phyloP scores from a whole-genome alignment of 2,113 vertebrate genomes.

The Nanorana parkeri region DNA sequence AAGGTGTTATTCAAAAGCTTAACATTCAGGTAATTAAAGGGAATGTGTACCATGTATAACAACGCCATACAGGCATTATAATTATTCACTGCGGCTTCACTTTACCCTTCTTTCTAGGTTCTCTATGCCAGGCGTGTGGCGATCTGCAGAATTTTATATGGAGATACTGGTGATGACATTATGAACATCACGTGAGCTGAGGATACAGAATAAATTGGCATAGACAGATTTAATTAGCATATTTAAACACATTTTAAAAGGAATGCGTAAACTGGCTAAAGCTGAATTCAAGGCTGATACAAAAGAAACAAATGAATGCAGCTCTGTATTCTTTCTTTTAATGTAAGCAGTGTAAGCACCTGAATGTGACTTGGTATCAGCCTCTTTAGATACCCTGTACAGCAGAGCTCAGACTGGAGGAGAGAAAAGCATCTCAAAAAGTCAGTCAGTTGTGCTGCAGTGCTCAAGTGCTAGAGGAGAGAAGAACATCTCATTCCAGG shows the following conservation, averaged over 20 bases:
- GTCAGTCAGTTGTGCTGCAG: too few relatives aligned
- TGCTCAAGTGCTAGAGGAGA: too few relatives aligned
- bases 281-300: too few relatives aligned
- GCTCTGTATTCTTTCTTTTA: too few relatives aligned
- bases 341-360: too few relatives aligned
- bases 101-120: constrained; percentile 39
- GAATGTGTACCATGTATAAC: constrained; percentile 52
- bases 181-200: constrained; percentile 16
- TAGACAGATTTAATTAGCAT: neutral
- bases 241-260: neutral
- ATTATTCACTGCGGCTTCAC: constrained; percentile 50
- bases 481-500: too few relatives aligned
- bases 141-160: constrained; percentile 30
- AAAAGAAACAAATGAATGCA: too few relatives aligned
- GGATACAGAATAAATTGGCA: neutral
- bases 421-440: too few relatives aligned
- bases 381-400: too few relatives aligned
- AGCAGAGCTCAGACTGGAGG: too few relatives aligned
- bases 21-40: constrained; percentile 55
- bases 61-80: constrained; percentile 53
- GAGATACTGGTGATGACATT: constrained; percentile 20
- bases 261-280: too few relatives aligned
- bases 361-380: too few relatives aligned
- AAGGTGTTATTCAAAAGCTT: constrained; percentile 59
- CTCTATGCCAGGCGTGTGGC: constrained; percentile 10